phyloP scores from a whole-genome alignment of 2,113 vertebrate species.

The Protobothrops mucrosquamatus region DNA sequence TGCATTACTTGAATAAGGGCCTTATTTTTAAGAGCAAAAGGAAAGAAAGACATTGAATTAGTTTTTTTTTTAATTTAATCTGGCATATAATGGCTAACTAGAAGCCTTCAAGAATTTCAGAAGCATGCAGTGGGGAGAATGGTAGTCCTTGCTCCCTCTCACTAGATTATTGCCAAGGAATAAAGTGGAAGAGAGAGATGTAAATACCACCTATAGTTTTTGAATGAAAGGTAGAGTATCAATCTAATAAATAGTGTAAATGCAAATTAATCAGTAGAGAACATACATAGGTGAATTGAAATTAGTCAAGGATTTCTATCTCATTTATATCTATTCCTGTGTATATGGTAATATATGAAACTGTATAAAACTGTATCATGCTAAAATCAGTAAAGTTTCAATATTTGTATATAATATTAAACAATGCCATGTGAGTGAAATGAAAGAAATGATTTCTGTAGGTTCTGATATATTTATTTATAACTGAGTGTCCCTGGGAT shows the following conservation, averaged over 20 bases:
- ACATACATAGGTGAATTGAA: neutral
- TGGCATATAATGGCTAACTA: no score
- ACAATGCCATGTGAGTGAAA: neutral
- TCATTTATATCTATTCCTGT: neutral
- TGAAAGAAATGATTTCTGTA: neutral
- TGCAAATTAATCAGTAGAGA: neutral
- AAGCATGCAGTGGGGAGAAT: no score
- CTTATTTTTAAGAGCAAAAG: no score
- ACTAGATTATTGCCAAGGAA: neutral
- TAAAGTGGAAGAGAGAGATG: neutral
- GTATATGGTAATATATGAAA: neutral
- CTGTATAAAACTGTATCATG: neutral
- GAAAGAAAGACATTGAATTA: no score
- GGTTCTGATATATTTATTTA: neutral
- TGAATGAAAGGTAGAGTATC: neutral
- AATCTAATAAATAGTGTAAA: neutral
- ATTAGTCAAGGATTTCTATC: neutral
- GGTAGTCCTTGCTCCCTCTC: neutral
- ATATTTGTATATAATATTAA: neutral
- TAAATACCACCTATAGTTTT: neutral
- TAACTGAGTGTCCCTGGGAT: neutral
- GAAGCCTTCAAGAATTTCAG: no score
- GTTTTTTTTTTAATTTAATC: no score
- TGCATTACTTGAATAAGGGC: no score
- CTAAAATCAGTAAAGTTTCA: neutral